Base-by-base conservation (phyloP, 2,888 invertebrate genomes). In the Eristalis arbustorum region DNA sequence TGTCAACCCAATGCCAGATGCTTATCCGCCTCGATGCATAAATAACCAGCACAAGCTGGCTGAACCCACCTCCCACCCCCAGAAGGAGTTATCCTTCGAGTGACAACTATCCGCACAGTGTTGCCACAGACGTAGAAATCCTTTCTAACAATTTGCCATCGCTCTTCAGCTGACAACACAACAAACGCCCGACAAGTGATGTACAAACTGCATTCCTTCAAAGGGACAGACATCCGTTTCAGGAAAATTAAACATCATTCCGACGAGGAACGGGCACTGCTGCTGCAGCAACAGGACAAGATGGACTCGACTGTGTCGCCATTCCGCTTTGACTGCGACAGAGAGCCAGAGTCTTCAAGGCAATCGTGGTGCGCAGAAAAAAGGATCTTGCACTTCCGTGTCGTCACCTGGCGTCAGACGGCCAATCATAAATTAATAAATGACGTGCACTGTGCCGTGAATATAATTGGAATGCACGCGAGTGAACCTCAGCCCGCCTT, bases 161-260 rank as follows among this genome's bases (percentile, higher is more conserved):
- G 28, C 56, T 77, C 25, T 23, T 59, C 59, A 59, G 18, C 49
- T 23, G 59, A 40, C 14, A 49, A 18, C 49, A 49, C 64, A 61
- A 71, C 68, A 69, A 67, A 56, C 62, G 10, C 61, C 71, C 71
- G 84, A 62, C 84, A 84, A 75, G 71, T 66, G 62, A 84, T 84
- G 64, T 62, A 80, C 62, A 75, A 84, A 62, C 66, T 74, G 40
- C 59, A 49, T 78, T 11, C 25, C 23, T 25, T 59, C 69, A 62
- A 75, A 63, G 37, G 37, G 74, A 63, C 62, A 75, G 61, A 64
- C 57, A 62, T 67, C 67, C 67, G 73, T 22, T 83, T 61, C 57
- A 73, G 59, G 37, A 28, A 42, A 73, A 68, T 62, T 68, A 74
- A 68, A 80, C 42, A 11, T 23, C 28, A 62, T 68, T 49, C 59